Base-by-base conservation (phyloP, 37 sponge, comb jelly and placozoan genomes). In the Petrosia ficiformis region DNA sequence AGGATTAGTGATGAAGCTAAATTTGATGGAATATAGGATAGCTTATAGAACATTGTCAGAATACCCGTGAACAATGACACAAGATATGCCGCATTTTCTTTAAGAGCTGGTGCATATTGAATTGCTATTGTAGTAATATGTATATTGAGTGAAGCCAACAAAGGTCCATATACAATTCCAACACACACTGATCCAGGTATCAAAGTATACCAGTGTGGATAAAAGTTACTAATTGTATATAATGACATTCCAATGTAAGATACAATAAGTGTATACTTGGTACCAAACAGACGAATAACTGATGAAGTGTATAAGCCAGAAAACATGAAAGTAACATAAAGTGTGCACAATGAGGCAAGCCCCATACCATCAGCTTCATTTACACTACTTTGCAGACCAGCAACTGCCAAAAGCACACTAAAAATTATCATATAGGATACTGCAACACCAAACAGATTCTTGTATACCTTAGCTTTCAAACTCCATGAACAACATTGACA, bases 201-300 rank as follows among this genome's bases (percentile, higher is more conserved):
- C 26, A 91, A 83, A 4, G 88, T 82, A 75, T 83, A 91, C 87
- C 80, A 82, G 42, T 40, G 43, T 1, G 92, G 87, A 61, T 91
- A 87, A 75, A 60, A 91, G 65, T 91, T 82, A 42, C 80, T 22
- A 1, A 48, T 36, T 0, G 72, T 68, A 66, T 76, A 91, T 52
- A 78, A 1, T 31, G 70, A 65, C 28, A 59, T 58, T 19, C 73
- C 48, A 10, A 72, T 40, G 66, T 70, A 83, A 1, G 70, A 57
- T 10, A 71, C 39, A 44, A 84, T 28, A 30, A 76, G 16, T 35
- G 77, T 26, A 30, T 77, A 70, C 52, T 84, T 84, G 37, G 77
- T 84, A 0, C 84, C 84, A 2, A 84, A 33, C 0, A 60, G 8
- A 26, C 76, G 76, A 35, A 84, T 39, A 57, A 84, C 30, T 0